A percentile compares a stretch with the other conserved stretches of the same genome.
Evolutionary conservation across 2,113 vertebrate species (phyloP).

Genomic region (Canis aureus): DNA sequence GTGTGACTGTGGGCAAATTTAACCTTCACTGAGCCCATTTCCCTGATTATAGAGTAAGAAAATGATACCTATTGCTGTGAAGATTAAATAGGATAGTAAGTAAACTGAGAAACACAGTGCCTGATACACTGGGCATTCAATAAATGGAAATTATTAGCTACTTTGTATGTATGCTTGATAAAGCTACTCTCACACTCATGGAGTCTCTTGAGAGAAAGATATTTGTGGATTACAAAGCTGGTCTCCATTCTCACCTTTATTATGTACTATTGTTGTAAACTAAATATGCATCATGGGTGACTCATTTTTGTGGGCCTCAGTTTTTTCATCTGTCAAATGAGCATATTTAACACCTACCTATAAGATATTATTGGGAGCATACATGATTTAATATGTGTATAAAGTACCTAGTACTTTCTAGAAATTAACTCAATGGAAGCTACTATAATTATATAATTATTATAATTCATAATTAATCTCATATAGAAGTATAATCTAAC

Average conservation of each 20-base stretch:
- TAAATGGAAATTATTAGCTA: background rate
- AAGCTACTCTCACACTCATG: background rate
- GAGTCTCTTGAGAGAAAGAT: background rate
- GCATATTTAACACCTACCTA: background rate
- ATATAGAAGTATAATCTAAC: background rate
- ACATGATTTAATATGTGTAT: background rate
- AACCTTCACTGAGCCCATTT: background rate
- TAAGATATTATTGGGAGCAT: background rate
- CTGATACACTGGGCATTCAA: background rate
- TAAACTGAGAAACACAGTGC: background rate
- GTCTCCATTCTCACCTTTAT: background rate
- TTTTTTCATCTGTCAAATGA: background rate
- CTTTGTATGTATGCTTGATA: background rate
- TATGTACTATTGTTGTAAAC: background rate
- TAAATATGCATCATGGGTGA: background rate
- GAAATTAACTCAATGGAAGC: background rate
- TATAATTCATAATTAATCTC: conserved; percentile 3
- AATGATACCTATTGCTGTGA: background rate
- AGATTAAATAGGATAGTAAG: background rate
- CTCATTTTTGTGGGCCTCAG: background rate
- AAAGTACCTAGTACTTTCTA: background rate
- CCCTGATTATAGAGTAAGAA: conserved; percentile 35
- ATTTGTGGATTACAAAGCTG: background rate
- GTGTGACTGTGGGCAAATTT: background rate
- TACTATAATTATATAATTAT: background rate